Percentiles rank a stretch among this genome's conserved stretches.
Evolutionary conservation across 2,888 invertebrate genomes (phyloP).

Genomic region (Nephrotoma appendiculata): DNA sequence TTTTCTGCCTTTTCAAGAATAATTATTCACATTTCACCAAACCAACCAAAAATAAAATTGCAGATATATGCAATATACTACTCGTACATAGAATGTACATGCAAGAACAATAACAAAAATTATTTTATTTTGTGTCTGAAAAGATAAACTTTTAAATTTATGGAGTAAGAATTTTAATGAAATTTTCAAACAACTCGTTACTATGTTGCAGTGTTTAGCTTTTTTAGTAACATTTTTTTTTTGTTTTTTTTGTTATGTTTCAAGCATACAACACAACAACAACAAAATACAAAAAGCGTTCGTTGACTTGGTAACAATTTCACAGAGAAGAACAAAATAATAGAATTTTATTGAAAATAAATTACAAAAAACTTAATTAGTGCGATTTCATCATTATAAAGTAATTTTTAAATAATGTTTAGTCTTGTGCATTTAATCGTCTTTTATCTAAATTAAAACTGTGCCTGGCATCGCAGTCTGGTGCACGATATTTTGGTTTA

Average conservation of each 20-base stretch:
- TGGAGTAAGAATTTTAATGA: not conserved
- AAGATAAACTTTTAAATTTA: not conserved
- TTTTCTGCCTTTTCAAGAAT: not conserved
- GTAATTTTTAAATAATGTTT: not conserved
- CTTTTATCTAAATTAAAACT: too few relatives aligned
- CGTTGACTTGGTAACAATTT: not conserved
- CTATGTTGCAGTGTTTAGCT: not conserved
- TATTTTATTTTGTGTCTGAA: not conserved
- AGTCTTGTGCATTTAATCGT: not conserved
- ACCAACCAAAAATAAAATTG: not conserved
- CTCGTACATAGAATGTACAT: not conserved
- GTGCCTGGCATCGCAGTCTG: too few relatives aligned
- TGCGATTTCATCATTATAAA: not conserved
- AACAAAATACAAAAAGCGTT: not conserved
- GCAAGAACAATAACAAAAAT: not conserved
- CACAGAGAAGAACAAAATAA: not conserved
- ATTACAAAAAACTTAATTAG: not conserved
- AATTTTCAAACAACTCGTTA: not conserved
- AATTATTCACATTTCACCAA: not conserved
- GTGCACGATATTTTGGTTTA: too few relatives aligned
- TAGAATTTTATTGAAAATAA: not conserved
- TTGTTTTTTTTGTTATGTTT: not conserved
- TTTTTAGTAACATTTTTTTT: not conserved
- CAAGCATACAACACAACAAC: not conserved
- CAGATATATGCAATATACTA: not conserved